Conservation (phyloP, 2,888 invertebrate genomes). For the Schizotus pectinicornis region DNA sequence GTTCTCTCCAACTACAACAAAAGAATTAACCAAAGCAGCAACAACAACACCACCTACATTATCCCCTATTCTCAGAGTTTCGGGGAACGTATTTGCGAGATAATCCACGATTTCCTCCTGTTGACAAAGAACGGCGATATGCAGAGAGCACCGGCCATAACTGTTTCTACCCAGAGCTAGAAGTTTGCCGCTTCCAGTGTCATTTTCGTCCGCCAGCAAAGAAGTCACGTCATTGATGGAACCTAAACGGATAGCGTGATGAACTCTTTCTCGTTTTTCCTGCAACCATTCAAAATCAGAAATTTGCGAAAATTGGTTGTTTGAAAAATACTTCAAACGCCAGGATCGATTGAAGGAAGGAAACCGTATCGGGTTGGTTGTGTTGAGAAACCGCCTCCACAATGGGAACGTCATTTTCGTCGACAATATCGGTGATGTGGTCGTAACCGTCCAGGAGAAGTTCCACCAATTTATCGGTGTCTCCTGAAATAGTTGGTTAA, state of each 20-base stretch:
- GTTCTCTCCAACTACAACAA: constrained; percentile 80
- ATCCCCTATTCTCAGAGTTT: constrained; percentile 78
- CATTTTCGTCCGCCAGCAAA: constrained; percentile 61
- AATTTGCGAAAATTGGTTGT: background rate
- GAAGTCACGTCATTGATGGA: constrained; percentile 66
- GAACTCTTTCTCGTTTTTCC: constrained; percentile 80
- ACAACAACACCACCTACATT: constrained; percentile 70
- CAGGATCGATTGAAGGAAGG: constrained; percentile 74
- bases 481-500: constrained; percentile 62
- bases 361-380: constrained; percentile 70
- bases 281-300: constrained; percentile 46
- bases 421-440: constrained; percentile 80
- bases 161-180: constrained; percentile 69
- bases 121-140: constrained; percentile 85
- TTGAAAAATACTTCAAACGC: constrained; percentile 65
- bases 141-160: constrained; percentile 80
- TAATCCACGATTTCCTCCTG: constrained; percentile 81
- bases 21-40: constrained; percentile 3
- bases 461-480: constrained; percentile 70
- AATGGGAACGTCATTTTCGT: constrained; percentile 73
- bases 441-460: constrained; percentile 84
- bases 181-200: constrained; percentile 62
- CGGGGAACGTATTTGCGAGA: constrained; percentile 74
- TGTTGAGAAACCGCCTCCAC: constrained; percentile 73
- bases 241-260: constrained; percentile 73